Base-by-base conservation (phyloP, 2,797 vertebrate species). In the Chaetophractus vellerosus region DNA sequence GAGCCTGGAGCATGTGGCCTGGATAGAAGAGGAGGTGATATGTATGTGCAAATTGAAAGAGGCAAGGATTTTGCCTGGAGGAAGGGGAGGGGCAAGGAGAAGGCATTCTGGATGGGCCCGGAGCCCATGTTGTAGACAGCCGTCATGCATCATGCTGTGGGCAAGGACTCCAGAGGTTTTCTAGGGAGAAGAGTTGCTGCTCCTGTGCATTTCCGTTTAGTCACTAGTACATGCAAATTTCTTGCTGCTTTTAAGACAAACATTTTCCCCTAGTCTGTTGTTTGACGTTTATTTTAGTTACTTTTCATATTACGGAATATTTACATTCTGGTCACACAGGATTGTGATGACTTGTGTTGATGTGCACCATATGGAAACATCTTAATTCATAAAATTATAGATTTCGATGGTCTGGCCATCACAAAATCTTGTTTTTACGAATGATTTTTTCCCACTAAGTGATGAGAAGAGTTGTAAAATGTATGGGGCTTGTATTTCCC, bases 321-420 rank as follows among this genome's bases (percentile, higher is more conserved):
- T 80, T 41, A 48, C 24, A 48, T 95, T 68, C 75, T 93, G 36
- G 1, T 69, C 69, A 50, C 16, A n/a, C 19, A 86, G 38, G 59
- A 19, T 45, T 85, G 23, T 79, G 76, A 61, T 95, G 36, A 72
- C 38, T 94, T 72, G 19, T 93, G 93, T 93, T 91, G 24, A 80
- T 66, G 36, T 92, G 21, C 0, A 45, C 59, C 23, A 14, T 64
- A 4, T 84, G 50, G 68, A 90, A 26, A 82, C 50, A 57, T 85
- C 59, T 75, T 52, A 33, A 81, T 81, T 90, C 24, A 33, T 74
- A 59, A 38, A 31, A 18, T 82, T 72, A 48, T 76, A 7, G 21
- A 63, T 71, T 86, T 91, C 59, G 12, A 23, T 82, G 36, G 21
- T 64, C 26, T 24, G 82, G 33, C 72, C 78, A 33, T 59, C 81